These are phyloP conservation scores for Dasypus novemcinctus DNA, from an alignment of 2,113 vertebrate genomes.

Conservation along the genomic window DNA sequence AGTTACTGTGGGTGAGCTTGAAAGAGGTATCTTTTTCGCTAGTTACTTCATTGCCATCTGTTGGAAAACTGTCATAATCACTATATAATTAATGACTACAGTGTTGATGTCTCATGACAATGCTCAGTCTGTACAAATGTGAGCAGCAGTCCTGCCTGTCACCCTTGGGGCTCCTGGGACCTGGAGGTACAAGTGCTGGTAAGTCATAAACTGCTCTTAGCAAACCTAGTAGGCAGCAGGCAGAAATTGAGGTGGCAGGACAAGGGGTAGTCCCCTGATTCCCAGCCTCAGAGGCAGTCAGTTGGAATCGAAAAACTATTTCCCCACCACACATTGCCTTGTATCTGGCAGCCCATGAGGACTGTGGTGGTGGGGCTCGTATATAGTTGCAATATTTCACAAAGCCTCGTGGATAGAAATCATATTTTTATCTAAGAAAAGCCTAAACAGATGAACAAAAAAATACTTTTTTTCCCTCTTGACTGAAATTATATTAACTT, in stretches of 20 bases:
- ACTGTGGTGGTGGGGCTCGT: background rate
- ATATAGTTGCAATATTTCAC: background rate
- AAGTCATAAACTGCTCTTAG: background rate
- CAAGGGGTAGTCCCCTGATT: background rate
- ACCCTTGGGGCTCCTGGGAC: background rate
- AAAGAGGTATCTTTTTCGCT: background rate
- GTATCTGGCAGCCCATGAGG: background rate
- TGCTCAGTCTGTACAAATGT: background rate
- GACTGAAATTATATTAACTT: background rate
- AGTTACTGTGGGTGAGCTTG: background rate
- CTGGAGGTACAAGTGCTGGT: background rate
- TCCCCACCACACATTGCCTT: background rate
- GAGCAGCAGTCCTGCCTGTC: background rate
- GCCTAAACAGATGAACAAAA: background rate
- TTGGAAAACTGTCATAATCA: slow-evolving; percentile 53
- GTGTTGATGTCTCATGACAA: background rate
- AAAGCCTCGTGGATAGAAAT: background rate
- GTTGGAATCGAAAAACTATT: background rate
- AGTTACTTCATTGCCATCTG: slow-evolving; percentile 63
- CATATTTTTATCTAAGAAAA: background rate
- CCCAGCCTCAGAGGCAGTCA: background rate
- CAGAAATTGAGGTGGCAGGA: background rate
- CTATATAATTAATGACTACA: background rate
- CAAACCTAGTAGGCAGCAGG: background rate
- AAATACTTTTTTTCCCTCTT: background rate